Evolutionary conservation across 2,888 invertebrate species (phyloP).

Genomic region (Papilio protenor): DNA sequence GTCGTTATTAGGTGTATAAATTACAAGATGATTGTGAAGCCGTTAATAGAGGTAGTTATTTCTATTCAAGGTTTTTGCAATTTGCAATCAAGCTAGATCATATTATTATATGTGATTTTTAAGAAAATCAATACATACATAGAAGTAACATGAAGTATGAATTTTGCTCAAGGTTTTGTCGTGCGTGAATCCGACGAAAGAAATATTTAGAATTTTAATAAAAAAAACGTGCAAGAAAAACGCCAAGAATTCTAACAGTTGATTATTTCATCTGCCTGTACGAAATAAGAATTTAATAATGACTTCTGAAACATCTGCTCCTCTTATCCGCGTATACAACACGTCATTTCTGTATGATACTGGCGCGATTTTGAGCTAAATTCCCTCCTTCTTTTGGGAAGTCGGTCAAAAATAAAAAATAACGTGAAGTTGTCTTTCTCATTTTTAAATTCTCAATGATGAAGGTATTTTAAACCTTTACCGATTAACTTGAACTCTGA

Average conservation of each 20-base stretch:
- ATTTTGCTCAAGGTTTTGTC: not conserved
- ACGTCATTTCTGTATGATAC: not conserved
- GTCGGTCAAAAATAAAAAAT: too few species aligned
- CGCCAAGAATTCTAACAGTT: not conserved
- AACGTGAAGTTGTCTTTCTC: too few species aligned
- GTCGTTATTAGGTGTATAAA: not conserved
- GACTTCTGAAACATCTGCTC: not conserved
- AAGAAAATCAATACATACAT: not conserved
- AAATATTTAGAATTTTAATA: not conserved
- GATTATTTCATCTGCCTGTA: not conserved
- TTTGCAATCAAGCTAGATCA: too few species aligned
- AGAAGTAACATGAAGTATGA: not conserved
- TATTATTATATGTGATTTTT: not conserved
- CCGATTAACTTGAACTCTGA: not conserved
- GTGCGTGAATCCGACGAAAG: not conserved
- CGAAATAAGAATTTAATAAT: not conserved
- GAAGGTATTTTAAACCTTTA: not conserved
- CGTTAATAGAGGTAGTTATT: too few species aligned
- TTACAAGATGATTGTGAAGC: not conserved
- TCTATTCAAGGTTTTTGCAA: too few species aligned
- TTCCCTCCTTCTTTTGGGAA: too few species aligned
- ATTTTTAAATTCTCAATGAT: too few species aligned
- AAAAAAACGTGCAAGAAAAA: not conserved
- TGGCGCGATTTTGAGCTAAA: too few species aligned
- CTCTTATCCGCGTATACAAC: not conserved